Evolutionary conservation across 1,140 invertebrate species (phyloP).

Genomic region (Belonocnema kinseyi): DNA sequence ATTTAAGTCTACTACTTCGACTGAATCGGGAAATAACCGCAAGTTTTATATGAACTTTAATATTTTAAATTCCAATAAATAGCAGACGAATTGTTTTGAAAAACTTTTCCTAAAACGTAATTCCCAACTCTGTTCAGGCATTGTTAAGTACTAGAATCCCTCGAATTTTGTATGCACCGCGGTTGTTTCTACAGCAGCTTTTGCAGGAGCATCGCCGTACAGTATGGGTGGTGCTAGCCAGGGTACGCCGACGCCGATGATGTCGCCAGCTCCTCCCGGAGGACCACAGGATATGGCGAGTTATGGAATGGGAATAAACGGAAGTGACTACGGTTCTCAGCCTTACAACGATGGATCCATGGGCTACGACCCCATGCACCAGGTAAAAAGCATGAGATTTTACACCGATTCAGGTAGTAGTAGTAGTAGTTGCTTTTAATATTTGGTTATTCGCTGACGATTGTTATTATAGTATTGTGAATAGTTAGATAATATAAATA

Average conservation of each 20-base stretch:
- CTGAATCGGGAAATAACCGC: no score
- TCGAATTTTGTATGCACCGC: conserved; percentile 75
- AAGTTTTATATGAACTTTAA: no score
- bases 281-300: conserved; percentile 89
- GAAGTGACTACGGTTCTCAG: conserved; percentile 89
- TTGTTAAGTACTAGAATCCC: conserved; percentile 52
- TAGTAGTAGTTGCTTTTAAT: conserved; percentile 40
- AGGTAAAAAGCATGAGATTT: conserved; percentile 73
- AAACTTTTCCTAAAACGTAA: no score
- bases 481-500: conserved; percentile 4
- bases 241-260: conserved; percentile 93
- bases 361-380: conserved; percentile 92
- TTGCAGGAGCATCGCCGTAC: conserved; percentile 91
- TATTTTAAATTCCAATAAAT: no score
- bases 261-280: conserved; percentile 90
- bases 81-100: no score
- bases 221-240: conserved; percentile 89
- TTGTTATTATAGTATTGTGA: conserved; percentile 27
- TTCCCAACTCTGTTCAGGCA: neutral
- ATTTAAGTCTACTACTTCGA: no score
- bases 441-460: conserved; percentile 38
- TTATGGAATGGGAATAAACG: conserved; percentile 90
- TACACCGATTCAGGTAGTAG: neutral
- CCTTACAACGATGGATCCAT: conserved; percentile 89
- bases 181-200: conserved; percentile 77